Base-by-base conservation (phyloP, 2,113 vertebrate species). In the Tachysurus vachellii region DNA sequence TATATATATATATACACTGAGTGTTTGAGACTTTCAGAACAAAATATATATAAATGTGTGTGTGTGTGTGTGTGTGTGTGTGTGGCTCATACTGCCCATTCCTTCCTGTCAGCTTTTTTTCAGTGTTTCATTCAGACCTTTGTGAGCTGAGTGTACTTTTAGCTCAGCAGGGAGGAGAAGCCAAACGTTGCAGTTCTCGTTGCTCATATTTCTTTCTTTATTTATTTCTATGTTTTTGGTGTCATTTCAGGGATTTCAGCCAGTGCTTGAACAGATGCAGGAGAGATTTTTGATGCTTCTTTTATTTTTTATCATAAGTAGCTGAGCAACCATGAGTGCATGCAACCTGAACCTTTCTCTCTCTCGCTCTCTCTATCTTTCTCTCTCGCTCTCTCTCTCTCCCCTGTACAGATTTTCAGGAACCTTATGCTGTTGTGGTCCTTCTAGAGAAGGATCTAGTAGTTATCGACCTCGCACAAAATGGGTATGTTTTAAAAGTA, bases 371-470 rank as follows among this genome's bases (percentile, higher is more conserved):
- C 47, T 50, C 47, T 5, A 1, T 50, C 47, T 50, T 0, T 50
- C 47, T 50, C 5, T 50, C 5, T 50, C 47, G 1, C 47, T 50
- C 47, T 50, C 47, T 50, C 47, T 62, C 17, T 53, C 9, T 36
- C 61, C 89, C n/a, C 44, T 77, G 3, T 87, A 17, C 93, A 99
- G 98, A 99, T 95, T 99, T 99, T 94, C 98, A 99, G 94, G 98
- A 99, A 94, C 98, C 98, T 31, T 99, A 99, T 80, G 98, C 98
- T 92, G 98, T 99, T 89, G 98, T 99, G 77, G 98, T 99, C 92
- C 98, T 99, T 89, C 94, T 99, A 91, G 98, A 99, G 94, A 99
- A 99, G 94, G 98, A 99, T 94, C 96, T 99, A 95, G 98, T 99
- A 89, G 96, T 99, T 93, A 99, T 99, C 92, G 98, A 99, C 92